These are phyloP conservation scores for Trichoplusia ni DNA, from an alignment of 1,140 invertebrate species.

Conservation along the genomic window DNA sequence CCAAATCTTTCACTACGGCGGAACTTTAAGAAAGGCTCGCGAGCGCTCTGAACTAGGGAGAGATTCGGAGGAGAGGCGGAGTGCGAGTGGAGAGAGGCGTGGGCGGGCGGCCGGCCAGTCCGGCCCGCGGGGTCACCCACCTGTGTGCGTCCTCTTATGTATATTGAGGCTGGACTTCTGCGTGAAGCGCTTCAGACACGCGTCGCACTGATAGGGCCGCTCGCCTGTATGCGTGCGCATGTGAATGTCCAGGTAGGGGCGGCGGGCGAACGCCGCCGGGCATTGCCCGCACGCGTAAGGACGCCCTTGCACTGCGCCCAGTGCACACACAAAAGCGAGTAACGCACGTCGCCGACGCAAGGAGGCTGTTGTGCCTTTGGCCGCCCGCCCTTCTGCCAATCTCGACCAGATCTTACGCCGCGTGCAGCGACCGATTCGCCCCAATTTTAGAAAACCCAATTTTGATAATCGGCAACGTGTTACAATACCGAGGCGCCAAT, in stretches of 20 bases:
- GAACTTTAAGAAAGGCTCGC: conserved; percentile 28
- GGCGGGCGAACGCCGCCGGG: conserved; percentile 85
- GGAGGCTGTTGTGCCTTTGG: conserved; percentile 29
- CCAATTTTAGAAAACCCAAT: conserved; percentile 56
- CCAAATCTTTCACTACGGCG: conserved; percentile 55
- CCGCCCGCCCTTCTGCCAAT: conserved; percentile 61
- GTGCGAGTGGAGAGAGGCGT: conserved; percentile 54
- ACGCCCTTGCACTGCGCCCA: conserved; percentile 81
- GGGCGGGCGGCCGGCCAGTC: conserved; percentile 73
- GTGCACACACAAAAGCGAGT: conserved; percentile 82
- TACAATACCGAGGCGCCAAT: conserved; percentile 47
- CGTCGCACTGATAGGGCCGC: conserved; percentile 87
- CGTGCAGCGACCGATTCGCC: conserved; percentile 25
- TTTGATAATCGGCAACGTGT: conserved; percentile 46
- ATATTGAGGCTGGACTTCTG: conserved; percentile 88
- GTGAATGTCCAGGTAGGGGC: conserved; percentile 87
- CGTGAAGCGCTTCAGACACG: conserved; percentile 86
- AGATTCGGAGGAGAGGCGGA: conserved; percentile 62
- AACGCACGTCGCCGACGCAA: conserved; percentile 78
- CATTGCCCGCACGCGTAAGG: conserved; percentile 87
- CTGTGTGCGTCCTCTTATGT: conserved; percentile 89
- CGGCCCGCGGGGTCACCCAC: conserved; percentile 75
- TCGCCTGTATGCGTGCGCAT: conserved; percentile 89
- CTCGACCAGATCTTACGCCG: conserved; percentile 35
- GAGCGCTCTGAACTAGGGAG: conserved; percentile 34